A percentile compares a stretch with the other conserved stretches of the same genome.
These are phyloP conservation scores for Heterochromis multidens DNA, from an alignment of 2,113 vertebrate genomes.

Conservation along the genomic window DNA sequence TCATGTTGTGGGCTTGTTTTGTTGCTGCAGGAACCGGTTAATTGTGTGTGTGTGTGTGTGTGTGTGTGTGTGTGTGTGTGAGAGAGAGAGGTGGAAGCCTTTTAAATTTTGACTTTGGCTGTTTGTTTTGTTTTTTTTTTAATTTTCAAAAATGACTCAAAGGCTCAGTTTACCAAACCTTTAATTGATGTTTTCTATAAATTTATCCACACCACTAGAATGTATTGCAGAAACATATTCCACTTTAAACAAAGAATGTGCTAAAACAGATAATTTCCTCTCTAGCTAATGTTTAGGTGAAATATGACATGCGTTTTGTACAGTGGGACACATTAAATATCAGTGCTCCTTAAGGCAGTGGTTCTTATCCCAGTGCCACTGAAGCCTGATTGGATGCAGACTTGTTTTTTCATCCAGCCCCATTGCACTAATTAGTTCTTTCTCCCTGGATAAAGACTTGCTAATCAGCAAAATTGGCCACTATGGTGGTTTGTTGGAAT, in stretches of 20 bases:
- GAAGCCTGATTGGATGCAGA: not conserved
- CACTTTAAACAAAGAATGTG: not conserved
- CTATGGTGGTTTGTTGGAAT: conserved; percentile 10
- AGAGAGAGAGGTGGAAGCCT: too few species aligned
- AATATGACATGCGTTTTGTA: not conserved
- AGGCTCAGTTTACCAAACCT: too few species aligned
- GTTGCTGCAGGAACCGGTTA: too few species aligned
- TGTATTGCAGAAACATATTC: not conserved
- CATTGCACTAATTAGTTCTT: conserved; percentile 26
- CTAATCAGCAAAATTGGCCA: conserved; percentile 11
- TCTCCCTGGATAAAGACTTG: not conserved
- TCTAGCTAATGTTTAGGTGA: not conserved
- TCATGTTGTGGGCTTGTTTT: too few species aligned
- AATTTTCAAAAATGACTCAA: too few species aligned
- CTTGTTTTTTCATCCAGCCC: not conserved
- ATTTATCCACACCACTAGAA: not conserved
- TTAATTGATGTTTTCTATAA: not conserved
- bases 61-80: too few species aligned
- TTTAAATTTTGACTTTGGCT: too few species aligned
- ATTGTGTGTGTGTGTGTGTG: too few species aligned
- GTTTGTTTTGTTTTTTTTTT: not conserved
- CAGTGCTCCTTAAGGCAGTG: not conserved
- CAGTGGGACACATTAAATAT: not conserved
- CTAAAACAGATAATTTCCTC: not conserved
- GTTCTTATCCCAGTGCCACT: not conserved